Base-by-base conservation (phyloP, 2,797 vertebrate species). In the Gymnocypris eckloni region DNA sequence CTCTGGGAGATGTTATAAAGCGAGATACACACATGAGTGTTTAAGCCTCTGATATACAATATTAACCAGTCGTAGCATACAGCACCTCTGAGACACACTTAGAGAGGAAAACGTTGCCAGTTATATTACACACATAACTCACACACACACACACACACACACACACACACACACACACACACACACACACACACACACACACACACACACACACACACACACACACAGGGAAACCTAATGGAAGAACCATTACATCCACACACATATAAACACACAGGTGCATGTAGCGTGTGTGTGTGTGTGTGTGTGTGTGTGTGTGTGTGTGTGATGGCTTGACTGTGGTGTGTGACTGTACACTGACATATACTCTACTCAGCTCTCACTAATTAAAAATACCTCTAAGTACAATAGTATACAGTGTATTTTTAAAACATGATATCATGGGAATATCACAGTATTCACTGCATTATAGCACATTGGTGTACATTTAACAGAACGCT, bases 101-200 rank as follows among this genome's bases (percentile, higher is more conserved):
- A 43, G 37, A 52, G 79, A 22, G 25, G 45, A 66, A 50, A 50
- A 50, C 9, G 22, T 22, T 48, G 9, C n/a, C 61, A 77, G 82
- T 77, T 39, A 85, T 61, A 85, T 85, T 85, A 79, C 83, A 79
- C 66, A 12, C 76, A 85, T 85, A 85, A 85, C 66, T 79, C 83
- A 12, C 20, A 6, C 50, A 1, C 54, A 5, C 81, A 25, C 45
- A 64, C 39, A 41, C 33, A 18, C 66, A 71, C 39, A 56, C 52
- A 54, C 16, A 20, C 18, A 54, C 0, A 18, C 50, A 18, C 39
- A 39, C 45, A 50, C 39, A 41, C 33, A 18, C 66, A 71, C 50
- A 22, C 52, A 54, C 16, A 20, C 18, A 54, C 0, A 18, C 50
- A 16, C 39, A 39, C 39, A 79, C 83, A 7, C 12, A 6, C 48